Evolutionary conservation across 2,888 invertebrate genomes (phyloP).

Genomic region (Nomada fabriciana): DNA sequence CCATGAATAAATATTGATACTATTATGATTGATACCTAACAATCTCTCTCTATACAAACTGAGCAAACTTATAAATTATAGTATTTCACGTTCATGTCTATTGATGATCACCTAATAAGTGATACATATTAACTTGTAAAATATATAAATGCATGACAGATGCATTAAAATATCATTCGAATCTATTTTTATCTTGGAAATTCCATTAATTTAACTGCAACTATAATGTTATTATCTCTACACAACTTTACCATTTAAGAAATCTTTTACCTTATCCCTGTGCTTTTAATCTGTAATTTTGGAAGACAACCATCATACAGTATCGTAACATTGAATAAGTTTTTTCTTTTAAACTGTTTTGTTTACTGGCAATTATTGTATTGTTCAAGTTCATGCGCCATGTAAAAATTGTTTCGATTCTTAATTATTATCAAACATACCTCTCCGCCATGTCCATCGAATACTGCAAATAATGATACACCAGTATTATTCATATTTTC

Average conservation of each 20-base stretch:
- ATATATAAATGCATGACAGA: conserved; percentile 2
- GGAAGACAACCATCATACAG: conserved; percentile 24
- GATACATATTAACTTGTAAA: conserved; percentile 5
- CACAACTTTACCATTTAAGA: conserved; percentile 24
- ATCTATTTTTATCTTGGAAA: conserved; percentile 16
- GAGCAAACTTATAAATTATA: conserved; percentile 6
- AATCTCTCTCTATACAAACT: conserved; percentile 1
- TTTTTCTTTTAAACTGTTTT: not conserved
- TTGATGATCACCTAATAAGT: not conserved
- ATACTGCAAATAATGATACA: conserved; percentile 95
- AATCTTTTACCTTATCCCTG: conserved; percentile 48
- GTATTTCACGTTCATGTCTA: conserved; percentile 21
- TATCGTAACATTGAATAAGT: not conserved
- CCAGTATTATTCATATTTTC: conserved; percentile 94
- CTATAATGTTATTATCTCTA: conserved; percentile 16
- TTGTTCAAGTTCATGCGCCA: not conserved
- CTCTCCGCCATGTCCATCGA: conserved; percentile 98
- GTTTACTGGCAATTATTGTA: not conserved
- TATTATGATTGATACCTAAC: not conserved
- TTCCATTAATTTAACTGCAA: not conserved
- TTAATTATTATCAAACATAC: conserved; percentile 77
- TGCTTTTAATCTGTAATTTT: conserved; percentile 54
- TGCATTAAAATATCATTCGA: conserved; percentile 13
- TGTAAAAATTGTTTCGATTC: conserved; percentile 4
- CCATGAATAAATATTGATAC: not conserved